phyloP scores from a whole-genome alignment of 2,113 vertebrate genomes.

The Pongo pygmaeus region DNA sequence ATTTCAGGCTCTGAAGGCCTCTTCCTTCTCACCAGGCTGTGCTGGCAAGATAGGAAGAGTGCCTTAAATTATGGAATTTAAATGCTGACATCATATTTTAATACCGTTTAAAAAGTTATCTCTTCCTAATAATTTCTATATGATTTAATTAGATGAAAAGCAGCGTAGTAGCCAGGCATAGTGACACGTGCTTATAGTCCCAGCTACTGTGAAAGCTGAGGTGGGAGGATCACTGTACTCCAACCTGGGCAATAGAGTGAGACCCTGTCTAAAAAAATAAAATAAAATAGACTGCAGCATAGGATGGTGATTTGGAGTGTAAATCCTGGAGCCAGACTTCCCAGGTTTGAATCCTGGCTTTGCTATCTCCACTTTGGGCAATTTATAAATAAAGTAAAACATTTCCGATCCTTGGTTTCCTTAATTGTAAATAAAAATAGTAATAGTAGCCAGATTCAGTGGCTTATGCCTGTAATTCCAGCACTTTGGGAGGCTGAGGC shows the following conservation, averaged over 20 bases:
- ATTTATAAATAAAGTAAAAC: neutral
- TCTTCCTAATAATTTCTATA: neutral
- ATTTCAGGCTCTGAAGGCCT: fast-evolving
- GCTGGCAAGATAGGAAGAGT: fast-evolving
- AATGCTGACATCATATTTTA: neutral
- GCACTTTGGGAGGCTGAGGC: neutral
- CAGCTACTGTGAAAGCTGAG: too few relatives aligned
- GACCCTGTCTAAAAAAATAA: too few relatives aligned
- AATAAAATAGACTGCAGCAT: too few relatives aligned
- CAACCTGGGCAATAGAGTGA: too few relatives aligned
- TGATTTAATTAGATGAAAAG: neutral
- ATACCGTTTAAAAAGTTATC: neutral
- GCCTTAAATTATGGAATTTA: neutral
- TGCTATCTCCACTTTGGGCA: neutral
- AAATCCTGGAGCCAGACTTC: neutral
- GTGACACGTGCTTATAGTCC: too few relatives aligned
- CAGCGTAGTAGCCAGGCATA: too few relatives aligned
- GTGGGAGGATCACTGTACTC: too few relatives aligned
- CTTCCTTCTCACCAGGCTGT: neutral
- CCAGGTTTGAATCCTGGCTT: neutral
- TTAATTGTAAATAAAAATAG: neutral
- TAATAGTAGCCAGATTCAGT: neutral
- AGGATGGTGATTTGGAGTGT: neutral
- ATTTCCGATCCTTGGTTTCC: neutral
- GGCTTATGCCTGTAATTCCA: neutral